Evolutionary conservation across 2,113 vertebrate species (phyloP).

Genomic region (Rhombomys opimus): DNA sequence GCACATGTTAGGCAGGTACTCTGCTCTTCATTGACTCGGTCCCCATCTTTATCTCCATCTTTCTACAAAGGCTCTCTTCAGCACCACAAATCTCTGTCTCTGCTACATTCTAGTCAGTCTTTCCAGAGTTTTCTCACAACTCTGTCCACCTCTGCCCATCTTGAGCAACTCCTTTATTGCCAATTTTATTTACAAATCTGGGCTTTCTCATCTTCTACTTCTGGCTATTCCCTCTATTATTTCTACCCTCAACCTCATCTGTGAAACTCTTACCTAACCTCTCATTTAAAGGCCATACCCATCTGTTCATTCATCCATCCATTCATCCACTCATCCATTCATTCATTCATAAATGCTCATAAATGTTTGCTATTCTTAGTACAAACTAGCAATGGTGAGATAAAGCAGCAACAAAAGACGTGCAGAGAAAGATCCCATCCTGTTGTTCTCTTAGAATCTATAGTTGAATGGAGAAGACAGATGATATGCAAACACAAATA

Average conservation of each 20-base stretch:
- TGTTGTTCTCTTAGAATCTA: not conserved
- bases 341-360: conserved; percentile 9
- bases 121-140: not conserved
- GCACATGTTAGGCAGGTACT: not conserved
- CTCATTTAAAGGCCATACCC: conserved; percentile 20
- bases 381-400: not conserved
- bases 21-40: not conserved
- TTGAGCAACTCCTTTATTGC: not conserved
- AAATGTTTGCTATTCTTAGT: conserved; percentile 13
- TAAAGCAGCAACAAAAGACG: not conserved
- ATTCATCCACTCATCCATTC: not conserved
- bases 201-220: not conserved
- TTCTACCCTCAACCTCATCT: not conserved
- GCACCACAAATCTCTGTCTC: not conserved
- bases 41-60: not conserved
- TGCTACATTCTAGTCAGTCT: not conserved
- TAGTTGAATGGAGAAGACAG: not conserved
- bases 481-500: not conserved
- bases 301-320: not conserved
- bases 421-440: not conserved
- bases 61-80: not conserved
- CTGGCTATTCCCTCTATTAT: not conserved
- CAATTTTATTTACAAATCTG: conserved; percentile 19
- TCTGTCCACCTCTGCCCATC: not conserved
- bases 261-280: conserved; percentile 21